A percentile compares a stretch with the other conserved stretches of the same genome.
Conservation (phyloP, 1,140 invertebrate species). For the Meloidogyne chitwoodi region DNA sequence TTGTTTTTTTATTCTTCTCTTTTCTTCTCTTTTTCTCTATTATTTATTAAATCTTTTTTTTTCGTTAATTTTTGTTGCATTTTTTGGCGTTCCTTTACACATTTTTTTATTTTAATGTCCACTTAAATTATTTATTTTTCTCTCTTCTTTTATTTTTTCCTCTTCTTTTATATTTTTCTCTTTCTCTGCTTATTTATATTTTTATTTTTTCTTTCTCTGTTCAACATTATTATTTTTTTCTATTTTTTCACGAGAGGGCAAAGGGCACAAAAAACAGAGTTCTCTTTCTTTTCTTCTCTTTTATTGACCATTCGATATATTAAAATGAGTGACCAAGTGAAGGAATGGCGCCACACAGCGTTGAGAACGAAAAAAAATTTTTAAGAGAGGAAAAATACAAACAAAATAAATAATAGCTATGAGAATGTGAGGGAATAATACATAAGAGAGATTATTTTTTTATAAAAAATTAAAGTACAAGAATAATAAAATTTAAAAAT, state of each 20-base stretch:
- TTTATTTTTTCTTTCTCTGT: no score
- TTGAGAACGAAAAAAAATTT: not conserved
- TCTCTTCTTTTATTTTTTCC: not conserved
- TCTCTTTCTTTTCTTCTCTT: not conserved
- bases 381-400: not conserved
- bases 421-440: no score
- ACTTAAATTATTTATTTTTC: not conserved
- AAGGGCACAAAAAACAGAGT: not conserved
- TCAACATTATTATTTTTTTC: no score
- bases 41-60: not conserved
- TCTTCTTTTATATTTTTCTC: not conserved
- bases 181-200: not conserved
- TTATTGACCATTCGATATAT: not conserved
- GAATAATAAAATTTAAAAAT: no score
- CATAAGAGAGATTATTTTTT: no score
- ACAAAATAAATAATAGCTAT: not conserved
- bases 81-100: not conserved
- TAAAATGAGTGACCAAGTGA: not conserved
- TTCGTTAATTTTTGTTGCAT: not conserved
- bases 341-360: not conserved
- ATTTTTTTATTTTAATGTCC: not conserved
- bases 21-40: not conserved
- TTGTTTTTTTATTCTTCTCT: not conserved
- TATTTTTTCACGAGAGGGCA: not conserved
- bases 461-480: no score